phyloP scores from a whole-genome alignment of 2,113 vertebrate species.

The Coreoperca whiteheadi region DNA sequence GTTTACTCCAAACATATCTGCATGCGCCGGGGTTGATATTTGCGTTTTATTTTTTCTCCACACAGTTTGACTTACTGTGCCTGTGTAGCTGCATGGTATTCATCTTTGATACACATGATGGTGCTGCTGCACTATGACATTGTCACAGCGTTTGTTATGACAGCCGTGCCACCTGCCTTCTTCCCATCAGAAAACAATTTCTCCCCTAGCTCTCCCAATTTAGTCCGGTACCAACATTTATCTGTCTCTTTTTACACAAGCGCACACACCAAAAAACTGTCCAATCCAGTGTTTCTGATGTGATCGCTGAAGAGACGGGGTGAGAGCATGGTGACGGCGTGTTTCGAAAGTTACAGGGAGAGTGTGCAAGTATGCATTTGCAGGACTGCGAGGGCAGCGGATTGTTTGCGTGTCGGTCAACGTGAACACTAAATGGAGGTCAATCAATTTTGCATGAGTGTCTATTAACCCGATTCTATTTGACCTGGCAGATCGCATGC shows the following conservation, averaged over 20 bases:
- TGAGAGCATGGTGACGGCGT: neutral
- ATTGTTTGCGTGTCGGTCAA: constrained; percentile 30
- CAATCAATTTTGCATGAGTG: constrained; percentile 70
- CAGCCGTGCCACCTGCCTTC: constrained; percentile 53
- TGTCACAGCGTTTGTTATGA: constrained; percentile 5
- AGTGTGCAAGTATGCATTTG: constrained; percentile 53
- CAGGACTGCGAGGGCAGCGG: neutral
- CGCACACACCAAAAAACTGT: neutral
- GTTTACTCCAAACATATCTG: neutral
- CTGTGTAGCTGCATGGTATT: constrained; percentile 37
- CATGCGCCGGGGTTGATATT: neutral
- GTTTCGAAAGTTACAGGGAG: constrained; percentile 26
- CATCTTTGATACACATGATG: constrained; percentile 67
- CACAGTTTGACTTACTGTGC: neutral
- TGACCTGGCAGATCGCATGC: constrained; percentile 41
- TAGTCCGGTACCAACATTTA: constrained; percentile 56
- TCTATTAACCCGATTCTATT: constrained; percentile 59
- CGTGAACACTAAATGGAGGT: constrained; percentile 56
- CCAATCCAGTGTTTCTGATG: constrained; percentile 45
- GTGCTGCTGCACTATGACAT: constrained; percentile 66
- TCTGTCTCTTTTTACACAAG: constrained; percentile 58
- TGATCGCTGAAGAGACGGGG: constrained; percentile 38
- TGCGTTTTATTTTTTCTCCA: too few species aligned
- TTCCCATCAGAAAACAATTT: constrained; percentile 65
- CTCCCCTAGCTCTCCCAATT: constrained; percentile 59